Conservation (phyloP, 2,797 vertebrate species). For the Scarus forsteni region DNA sequence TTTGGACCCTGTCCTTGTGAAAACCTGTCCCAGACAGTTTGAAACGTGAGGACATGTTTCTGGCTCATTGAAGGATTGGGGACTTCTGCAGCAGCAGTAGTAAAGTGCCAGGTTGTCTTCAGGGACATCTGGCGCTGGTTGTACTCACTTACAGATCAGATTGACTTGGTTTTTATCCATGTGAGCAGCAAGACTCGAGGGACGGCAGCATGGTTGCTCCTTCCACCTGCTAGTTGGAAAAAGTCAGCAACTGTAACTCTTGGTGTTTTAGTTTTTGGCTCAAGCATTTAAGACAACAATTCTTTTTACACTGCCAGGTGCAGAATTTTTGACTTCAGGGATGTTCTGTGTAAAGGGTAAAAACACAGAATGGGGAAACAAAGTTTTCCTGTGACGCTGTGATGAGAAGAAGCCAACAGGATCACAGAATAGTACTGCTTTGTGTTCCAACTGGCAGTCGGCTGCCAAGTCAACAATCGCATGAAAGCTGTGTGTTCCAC, state of each 20-base stretch:
- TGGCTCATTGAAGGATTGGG: not conserved
- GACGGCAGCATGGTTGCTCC: not conserved
- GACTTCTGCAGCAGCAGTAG: not conserved
- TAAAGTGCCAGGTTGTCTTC: not conserved
- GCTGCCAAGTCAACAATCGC: no score
- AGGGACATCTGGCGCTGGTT: not conserved
- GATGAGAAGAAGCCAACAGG: no score
- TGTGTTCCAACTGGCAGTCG: no score
- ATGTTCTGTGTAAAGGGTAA: no score
- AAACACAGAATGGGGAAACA: no score
- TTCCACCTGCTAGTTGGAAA: not conserved
- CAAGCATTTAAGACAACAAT: no score
- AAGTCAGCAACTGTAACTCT: not conserved
- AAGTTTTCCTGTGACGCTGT: no score
- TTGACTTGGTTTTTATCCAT: not conserved
- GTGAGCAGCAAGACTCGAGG: not conserved
- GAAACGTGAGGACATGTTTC: not conserved
- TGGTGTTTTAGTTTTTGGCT: no score
- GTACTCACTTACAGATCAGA: not conserved
- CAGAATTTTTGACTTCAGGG: no score
- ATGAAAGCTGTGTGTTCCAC: no score
- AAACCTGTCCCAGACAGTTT: conserved; percentile 1
- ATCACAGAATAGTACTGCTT: no score
- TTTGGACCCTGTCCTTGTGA: not conserved
- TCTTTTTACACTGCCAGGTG: no score